A percentile compares a stretch with the other conserved stretches of the same genome.
These are phyloP conservation scores for Gallinago paraguaiae DNA, from an alignment of 2,113 vertebrate genomes.

Conservation along the genomic window DNA sequence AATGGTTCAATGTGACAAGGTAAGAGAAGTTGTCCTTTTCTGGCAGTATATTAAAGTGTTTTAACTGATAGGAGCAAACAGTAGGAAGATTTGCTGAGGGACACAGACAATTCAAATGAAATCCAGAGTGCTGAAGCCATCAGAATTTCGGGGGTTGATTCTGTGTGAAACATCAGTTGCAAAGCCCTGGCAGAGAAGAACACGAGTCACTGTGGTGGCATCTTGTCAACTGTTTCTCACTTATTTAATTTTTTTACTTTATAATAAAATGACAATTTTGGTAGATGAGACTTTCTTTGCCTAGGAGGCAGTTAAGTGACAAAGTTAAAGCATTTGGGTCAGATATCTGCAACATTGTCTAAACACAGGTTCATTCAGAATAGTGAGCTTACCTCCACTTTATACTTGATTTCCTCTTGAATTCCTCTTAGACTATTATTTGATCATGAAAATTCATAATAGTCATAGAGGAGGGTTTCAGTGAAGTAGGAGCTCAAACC, in stretches of 20 bases:
- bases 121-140: background rate
- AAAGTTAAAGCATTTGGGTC: background rate
- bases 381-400: background rate
- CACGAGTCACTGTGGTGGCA: accelerated
- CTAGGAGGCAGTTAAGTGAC: background rate
- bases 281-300: background rate
- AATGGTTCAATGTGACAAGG: background rate
- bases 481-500: background rate
- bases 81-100: background rate
- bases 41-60: background rate
- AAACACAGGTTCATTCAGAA: background rate
- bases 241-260: background rate
- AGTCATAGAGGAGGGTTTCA: background rate
- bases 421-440: background rate
- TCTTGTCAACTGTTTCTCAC: background rate
- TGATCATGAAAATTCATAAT: background rate
- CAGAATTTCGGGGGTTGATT: background rate
- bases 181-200: background rate
- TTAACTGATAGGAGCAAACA: background rate
- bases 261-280: background rate
- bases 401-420: background rate
- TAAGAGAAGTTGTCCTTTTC: background rate
- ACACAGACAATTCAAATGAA: background rate
- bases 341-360: background rate
- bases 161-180: background rate